phyloP scores from a whole-genome alignment of 2,113 vertebrate species.

The Elephantulus edwardii region DNA sequence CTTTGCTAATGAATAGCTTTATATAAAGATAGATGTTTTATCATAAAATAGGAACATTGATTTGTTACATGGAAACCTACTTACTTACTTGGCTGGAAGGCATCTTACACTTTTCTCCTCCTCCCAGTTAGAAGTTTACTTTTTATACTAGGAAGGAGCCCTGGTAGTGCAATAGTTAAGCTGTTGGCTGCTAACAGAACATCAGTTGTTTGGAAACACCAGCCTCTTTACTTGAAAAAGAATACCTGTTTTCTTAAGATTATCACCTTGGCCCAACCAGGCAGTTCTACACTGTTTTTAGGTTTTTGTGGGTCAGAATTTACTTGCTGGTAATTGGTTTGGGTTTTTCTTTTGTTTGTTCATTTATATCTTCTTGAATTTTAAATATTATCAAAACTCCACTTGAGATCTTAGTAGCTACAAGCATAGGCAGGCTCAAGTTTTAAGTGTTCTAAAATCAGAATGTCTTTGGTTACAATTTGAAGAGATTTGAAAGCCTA shows the following conservation, averaged over 20 bases:
- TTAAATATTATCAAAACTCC: neutral
- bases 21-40: slow-evolving; percentile 41
- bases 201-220: neutral
- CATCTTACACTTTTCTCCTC: neutral
- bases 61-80: neutral
- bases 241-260: neutral
- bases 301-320: neutral
- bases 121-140: neutral
- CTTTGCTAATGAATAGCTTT: slow-evolving; percentile 52
- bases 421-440: neutral
- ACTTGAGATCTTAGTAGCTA: slow-evolving; percentile 50
- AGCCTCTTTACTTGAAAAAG: neutral
- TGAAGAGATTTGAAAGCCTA: slow-evolving; percentile 21
- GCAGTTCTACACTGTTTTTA: neutral
- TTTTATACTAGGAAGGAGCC: neutral
- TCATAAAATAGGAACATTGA: neutral
- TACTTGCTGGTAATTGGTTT: neutral
- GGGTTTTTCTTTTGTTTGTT: neutral
- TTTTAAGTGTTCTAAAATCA: neutral
- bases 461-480: slow-evolving; percentile 7
- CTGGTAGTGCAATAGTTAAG: neutral
- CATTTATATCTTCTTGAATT: slow-evolving; percentile 24
- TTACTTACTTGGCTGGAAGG: neutral
- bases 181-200: neutral
- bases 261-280: neutral